Base-by-base conservation (phyloP, 2,113 vertebrate species). In the Oceanites oceanicus region DNA sequence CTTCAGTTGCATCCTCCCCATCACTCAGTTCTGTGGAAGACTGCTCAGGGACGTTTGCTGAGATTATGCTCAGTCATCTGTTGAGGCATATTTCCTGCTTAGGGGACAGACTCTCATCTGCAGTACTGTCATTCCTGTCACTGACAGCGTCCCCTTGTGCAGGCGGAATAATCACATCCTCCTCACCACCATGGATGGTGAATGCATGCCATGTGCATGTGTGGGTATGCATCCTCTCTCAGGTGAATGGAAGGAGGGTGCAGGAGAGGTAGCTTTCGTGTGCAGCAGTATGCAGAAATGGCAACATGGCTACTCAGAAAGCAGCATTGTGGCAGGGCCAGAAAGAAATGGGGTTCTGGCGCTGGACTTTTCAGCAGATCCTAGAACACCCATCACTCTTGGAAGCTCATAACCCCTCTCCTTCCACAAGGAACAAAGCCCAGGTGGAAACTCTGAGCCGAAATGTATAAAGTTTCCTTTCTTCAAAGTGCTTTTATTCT, bases 401-500 rank as follows among this genome's bases (percentile, higher is more conserved):
- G 88, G 90, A 96, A 96, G 86, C 73, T 95, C 53, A 91, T 61
- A 94, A 71, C 36, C 36, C 23, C 38, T 78, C 23, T 78, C 79
- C 61, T 84, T 96, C 68, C 56, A 94, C 63, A 81, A 94, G 83
- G 73, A 96, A 82, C 86, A 96, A 96, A 92, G 61, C 80, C 93
- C 91, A 96, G 89, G 96, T 97, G 95, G 86, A 96, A 97, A 95
- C 38, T 94, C 65, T 79, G 91, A 96, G 80, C 44, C 0, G 4
- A 96, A 96, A 92, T 45, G 66, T 92, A 91, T 96, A 92, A 96
- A 97, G 90, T 96, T 96, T 95, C 95, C 73, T 85, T 94, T 95
- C 94, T 96, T 97, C 95, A 97, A 96, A 97, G 91, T 85, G 66
- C 65, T 91, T 97, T 97, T 96, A 92, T 96, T 96, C 81, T 95